phyloP scores from a whole-genome alignment of 2,113 vertebrate species.

The Nannospalax galili region DNA sequence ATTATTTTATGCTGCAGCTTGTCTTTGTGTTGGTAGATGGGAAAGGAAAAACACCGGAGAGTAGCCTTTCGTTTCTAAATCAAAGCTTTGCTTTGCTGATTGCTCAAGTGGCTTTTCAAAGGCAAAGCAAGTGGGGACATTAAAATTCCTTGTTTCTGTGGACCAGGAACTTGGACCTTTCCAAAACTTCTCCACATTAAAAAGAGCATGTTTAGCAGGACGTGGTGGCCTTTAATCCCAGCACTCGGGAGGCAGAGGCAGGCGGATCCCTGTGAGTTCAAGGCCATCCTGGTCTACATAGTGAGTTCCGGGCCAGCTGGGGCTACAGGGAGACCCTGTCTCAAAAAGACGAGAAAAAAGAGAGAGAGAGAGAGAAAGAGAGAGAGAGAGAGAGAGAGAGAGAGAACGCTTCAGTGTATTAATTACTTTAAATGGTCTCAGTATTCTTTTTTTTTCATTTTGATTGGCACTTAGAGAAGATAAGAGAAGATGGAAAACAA shows the following conservation, averaged over 20 bases:
- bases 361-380: too few relatives aligned
- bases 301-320: too few relatives aligned
- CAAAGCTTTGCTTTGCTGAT: conserved; percentile 70
- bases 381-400: too few relatives aligned
- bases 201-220: too few relatives aligned
- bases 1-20: conserved; percentile 77
- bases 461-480: conserved; percentile 42
- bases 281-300: too few relatives aligned
- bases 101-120: conserved; percentile 73
- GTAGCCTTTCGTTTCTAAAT: conserved; percentile 73
- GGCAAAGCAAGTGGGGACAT: conserved; percentile 59
- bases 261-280: too few relatives aligned
- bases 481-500: conserved; percentile 6
- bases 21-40: conserved; percentile 69
- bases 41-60: conserved; percentile 66
- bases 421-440: not conserved
- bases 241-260: too few relatives aligned
- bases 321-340: too few relatives aligned
- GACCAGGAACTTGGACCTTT: not conserved
- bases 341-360: too few relatives aligned
- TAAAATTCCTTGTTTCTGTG: conserved; percentile 66
- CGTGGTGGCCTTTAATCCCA: too few relatives aligned
- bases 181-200: conserved; percentile 43
- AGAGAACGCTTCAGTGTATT: too few relatives aligned
- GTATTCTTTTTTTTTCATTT: not conserved